Conservation (phyloP, 2,113 vertebrate genomes). For the Mirounga angustirostris region DNA sequence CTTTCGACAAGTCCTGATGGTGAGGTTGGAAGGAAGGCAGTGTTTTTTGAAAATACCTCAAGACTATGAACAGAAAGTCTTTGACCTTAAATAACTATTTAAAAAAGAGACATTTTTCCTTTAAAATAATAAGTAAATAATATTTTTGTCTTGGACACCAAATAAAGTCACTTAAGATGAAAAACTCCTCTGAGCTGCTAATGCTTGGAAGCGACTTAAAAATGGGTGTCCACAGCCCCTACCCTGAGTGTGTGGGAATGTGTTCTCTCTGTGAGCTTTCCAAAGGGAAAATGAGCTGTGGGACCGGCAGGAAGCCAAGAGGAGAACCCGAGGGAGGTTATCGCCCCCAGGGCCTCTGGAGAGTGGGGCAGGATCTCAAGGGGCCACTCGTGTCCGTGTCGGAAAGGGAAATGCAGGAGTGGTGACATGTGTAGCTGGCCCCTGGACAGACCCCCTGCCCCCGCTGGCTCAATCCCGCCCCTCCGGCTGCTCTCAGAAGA, state of each 20-base stretch:
- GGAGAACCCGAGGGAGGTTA: neutral
- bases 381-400: neutral
- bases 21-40: neutral
- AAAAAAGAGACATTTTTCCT: neutral
- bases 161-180: slow-evolving; percentile 41
- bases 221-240: neutral
- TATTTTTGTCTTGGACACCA: slow-evolving; percentile 27
- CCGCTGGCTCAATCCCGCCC: fast-evolving
- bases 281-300: neutral
- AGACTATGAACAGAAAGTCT: neutral
- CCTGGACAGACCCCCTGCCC: neutral
- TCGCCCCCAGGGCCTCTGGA: neutral
- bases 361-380: neutral
- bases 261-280: neutral
- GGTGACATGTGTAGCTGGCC: fast-evolving
- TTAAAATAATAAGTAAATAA: neutral
- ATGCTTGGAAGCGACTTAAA: neutral
- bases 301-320: neutral
- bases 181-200: neutral
- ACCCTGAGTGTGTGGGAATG: neutral
- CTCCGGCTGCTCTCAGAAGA: neutral
- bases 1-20: neutral
- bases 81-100: neutral
- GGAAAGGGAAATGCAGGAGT: fast-evolving
- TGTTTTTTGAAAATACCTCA: neutral